phyloP scores from a whole-genome alignment of 2,797 vertebrate species.

The Pteronotus mesoamericanus region DNA sequence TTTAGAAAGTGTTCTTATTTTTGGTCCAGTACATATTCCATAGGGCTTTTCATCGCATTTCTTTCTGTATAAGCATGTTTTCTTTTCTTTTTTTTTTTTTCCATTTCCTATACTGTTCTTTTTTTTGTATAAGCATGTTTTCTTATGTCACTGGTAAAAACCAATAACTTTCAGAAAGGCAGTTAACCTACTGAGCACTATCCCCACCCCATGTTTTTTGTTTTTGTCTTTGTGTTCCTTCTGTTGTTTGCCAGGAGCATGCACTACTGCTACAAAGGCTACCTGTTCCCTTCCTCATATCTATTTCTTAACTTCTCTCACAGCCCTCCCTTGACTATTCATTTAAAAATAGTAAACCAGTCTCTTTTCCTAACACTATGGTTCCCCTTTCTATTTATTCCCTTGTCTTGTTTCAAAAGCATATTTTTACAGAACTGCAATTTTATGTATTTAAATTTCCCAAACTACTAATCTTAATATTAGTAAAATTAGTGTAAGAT shows the following conservation, averaged over 20 bases:
- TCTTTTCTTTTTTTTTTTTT: no score
- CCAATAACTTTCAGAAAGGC: neutral
- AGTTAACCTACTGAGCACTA: neutral
- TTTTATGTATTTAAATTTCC: neutral
- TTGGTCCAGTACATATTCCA: neutral
- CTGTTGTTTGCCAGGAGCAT: neutral
- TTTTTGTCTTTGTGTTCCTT: neutral
- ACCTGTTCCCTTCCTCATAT: neutral
- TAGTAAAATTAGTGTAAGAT: neutral
- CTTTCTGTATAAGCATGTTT: no score
- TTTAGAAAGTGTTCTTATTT: neutral
- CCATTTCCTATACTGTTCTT: no score
- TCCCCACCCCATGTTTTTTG: neutral
- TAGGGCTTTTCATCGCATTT: neutral
- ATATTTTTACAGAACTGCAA: neutral
- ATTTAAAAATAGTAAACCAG: neutral
- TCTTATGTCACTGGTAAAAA: neutral
- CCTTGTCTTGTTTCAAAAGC: neutral
- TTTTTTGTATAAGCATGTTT: neutral
- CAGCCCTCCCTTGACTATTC: neutral
- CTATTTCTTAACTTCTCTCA: neutral
- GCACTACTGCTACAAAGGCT: neutral
- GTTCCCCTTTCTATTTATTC: neutral
- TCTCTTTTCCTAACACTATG: neutral
- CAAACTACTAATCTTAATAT: neutral